Percentiles rank a stretch among this genome's conserved stretches.
These are phyloP conservation scores for Mastacembelus armatus DNA, from an alignment of 2,797 vertebrate genomes.

Conservation along the genomic window DNA sequence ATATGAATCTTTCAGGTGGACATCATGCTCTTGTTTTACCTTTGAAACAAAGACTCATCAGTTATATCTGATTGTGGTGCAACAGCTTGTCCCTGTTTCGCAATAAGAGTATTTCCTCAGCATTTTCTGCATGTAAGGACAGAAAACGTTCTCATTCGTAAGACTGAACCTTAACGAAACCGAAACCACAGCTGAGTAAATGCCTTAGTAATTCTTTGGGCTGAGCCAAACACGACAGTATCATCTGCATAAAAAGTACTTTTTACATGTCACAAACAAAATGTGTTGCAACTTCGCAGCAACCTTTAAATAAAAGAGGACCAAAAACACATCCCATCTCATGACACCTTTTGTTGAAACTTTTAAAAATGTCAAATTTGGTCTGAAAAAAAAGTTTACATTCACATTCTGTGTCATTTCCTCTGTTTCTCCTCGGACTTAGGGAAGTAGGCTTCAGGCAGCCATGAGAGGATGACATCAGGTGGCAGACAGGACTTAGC, in stretches of 20 bases:
- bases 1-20: not conserved
- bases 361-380: not conserved
- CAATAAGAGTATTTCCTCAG: not conserved
- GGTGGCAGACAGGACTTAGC: slow-evolving; percentile 37
- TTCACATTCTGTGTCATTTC: not conserved
- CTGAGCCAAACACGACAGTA: not conserved
- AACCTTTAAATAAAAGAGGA: not conserved
- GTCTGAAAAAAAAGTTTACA: not conserved
- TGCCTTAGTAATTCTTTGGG: not conserved
- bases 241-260: not conserved
- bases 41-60: not conserved
- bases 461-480: slow-evolving; percentile 47
- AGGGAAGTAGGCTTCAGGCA: slow-evolving; percentile 13
- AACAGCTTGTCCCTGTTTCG: slow-evolving; percentile 7
- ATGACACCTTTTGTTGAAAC: not conserved
- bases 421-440: slow-evolving; percentile 16
- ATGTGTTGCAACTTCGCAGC: too few species aligned
- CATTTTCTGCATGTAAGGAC: not conserved
- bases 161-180: not conserved
- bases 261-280: not conserved
- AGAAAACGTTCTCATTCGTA: not conserved
- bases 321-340: slow-evolving; percentile 1
- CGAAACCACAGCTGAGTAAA: not conserved
- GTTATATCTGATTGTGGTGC: not conserved
- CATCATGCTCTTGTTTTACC: not conserved